Evolutionary conservation across 1,140 invertebrate species (phyloP), one percentile per base, ranked within the genome.

Genomic region (Zaprionus capensis): DNA sequence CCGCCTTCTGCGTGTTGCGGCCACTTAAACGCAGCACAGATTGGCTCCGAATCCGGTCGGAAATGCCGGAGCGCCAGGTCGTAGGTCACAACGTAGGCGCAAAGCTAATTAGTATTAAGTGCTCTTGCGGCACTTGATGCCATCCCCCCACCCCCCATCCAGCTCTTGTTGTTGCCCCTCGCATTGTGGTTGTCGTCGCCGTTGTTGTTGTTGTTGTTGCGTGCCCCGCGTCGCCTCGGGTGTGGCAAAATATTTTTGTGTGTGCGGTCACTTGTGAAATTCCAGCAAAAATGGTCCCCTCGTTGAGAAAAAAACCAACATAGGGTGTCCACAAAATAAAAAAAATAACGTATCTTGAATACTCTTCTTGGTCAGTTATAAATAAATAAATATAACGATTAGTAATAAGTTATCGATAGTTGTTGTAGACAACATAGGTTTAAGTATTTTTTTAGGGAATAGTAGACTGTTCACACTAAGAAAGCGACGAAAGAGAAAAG

Each of bases 51-150:
- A 84, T 90, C 84, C 71, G 71, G 62, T 15, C 84, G 84, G 84
- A 87, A 87, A 88, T 73, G 75, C 74, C 61, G 53, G 71, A 62
- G 59, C 55, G 65, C 41, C 82, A 76, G 78, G 84, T 90, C 85
- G 82, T 88, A 88, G 84, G 84, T 90, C 85, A 88, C 78, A 79
- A 66, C 76, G 76, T 88, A 88, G 85, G 85, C 85, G 85, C 85
- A 88, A 90, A 88, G 85, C 85, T 90, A 88, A 88, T 88, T 88
- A 88, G 85, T 90, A 88, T 88, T 90, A 88, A 88, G 85, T 88
- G 85, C 85, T 90, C 85, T 82, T 74, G 81, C 71, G 81, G 78
- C 84, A 88, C 84, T 88, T 85, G 71, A 90, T 80, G 76, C 85
- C 84, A 38, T 46, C 63, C 71, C 28, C 71, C 22, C 53, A 41